Evolutionary conservation across 2,113 vertebrate genomes (phyloP).

Genomic region (Odontesthes bonariensis): DNA sequence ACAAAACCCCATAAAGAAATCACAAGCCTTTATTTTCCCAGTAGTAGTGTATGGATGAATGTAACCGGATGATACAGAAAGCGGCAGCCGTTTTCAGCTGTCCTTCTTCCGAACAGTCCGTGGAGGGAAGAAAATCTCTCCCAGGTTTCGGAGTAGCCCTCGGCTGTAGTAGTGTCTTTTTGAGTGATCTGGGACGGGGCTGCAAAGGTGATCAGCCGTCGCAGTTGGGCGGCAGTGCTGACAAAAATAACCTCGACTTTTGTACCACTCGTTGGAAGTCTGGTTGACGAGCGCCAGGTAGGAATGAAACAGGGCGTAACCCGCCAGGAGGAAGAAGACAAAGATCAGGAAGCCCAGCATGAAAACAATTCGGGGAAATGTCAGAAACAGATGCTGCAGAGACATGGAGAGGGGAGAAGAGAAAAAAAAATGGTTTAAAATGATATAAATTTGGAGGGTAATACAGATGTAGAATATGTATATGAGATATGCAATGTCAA

Average conservation of each 20-base stretch:
- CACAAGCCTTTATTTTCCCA: conserved; percentile 39
- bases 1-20: neutral
- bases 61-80: neutral
- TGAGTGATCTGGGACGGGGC: conserved; percentile 64
- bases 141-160: conserved; percentile 86
- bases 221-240: conserved; percentile 76
- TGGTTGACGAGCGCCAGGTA: conserved; percentile 91
- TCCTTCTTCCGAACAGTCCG: conserved; percentile 54
- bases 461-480: too few relatives aligned
- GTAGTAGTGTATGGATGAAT: neutral
- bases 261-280: conserved; percentile 94
- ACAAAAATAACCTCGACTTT: conserved; percentile 69
- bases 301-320: conserved; percentile 87
- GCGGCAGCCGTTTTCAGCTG: conserved; percentile 36
- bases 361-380: conserved; percentile 93
- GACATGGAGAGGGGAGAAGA: conserved; percentile 13
- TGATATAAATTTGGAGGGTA: neutral
- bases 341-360: conserved; percentile 92
- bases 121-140: conserved; percentile 87
- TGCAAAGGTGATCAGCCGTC: conserved; percentile 34
- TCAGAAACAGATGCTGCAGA: conserved; percentile 92
- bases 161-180: conserved; percentile 84
- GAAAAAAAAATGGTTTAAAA: neutral
- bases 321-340: conserved; percentile 86
- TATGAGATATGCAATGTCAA: neutral